Conservation (phyloP, 2,113 vertebrate species). For the Puntigrus tetrazona region DNA sequence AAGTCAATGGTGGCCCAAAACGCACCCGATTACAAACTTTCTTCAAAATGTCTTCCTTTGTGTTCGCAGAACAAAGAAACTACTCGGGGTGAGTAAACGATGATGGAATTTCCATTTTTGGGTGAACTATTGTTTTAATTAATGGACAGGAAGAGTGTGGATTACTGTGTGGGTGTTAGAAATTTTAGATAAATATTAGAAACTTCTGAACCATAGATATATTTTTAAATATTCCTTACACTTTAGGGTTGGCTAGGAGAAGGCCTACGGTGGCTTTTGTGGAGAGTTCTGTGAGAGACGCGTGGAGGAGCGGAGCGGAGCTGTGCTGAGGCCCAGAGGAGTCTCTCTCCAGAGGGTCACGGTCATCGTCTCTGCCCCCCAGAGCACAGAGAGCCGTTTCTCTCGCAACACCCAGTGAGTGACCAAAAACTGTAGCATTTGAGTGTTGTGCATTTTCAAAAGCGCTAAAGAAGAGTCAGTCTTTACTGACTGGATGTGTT, state of each 20-base stretch:
- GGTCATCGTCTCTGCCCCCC: slow-evolving; percentile 91
- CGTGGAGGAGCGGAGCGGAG: slow-evolving; percentile 72
- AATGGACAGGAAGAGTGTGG: too few species aligned
- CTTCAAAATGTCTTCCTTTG: too few species aligned
- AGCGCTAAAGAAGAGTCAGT: not conserved
- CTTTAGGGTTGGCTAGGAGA: slow-evolving; percentile 73
- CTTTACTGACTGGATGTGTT: not conserved
- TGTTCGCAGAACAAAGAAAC: too few species aligned
- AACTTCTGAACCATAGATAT: too few species aligned
- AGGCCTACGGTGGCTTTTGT: slow-evolving; percentile 79
- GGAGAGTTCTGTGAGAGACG: slow-evolving; percentile 65
- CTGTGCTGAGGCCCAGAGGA: slow-evolving; percentile 79
- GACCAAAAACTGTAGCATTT: not conserved
- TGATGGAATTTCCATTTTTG: too few species aligned
- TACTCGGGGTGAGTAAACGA: too few species aligned
- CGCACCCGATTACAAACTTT: too few species aligned
- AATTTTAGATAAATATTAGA: too few species aligned
- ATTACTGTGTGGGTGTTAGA: too few species aligned
- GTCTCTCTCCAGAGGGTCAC: slow-evolving; percentile 80
- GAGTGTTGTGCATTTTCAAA: not conserved
- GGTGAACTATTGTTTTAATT: too few species aligned
- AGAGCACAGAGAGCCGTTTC: slow-evolving; percentile 75
- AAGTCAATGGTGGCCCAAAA: too few species aligned
- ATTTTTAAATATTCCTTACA: not conserved
- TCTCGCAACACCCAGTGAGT: slow-evolving; percentile 81